Base-by-base conservation (phyloP, 2,797 vertebrate genomes). In the Enteromius treurensis region DNA sequence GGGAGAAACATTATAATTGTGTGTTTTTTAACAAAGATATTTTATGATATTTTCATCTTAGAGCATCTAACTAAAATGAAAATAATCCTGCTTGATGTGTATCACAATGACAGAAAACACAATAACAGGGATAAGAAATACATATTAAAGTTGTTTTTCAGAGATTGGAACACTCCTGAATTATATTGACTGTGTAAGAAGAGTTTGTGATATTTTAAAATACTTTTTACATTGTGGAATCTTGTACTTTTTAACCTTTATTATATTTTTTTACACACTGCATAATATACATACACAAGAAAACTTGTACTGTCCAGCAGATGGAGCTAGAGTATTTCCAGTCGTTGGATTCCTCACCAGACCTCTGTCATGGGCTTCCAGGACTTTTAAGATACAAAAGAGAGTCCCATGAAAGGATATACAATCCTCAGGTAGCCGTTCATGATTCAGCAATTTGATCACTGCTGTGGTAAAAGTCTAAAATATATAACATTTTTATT, bases 351-450 rank as follows among this genome's bases (percentile, higher is more conserved):
- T 64, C 81, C 26, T 67, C 75, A 4, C 68, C 82, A 75, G 58
- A 51, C 58, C 75, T 87, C 81, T 85, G 83, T 81, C 13, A 71
- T 7, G 84, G 87, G 80, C 82, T 88, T 42, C 93, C 90, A n/a
- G 92, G 93, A 79, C 75, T 93, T 77, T 88, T 94, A 87, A 91
- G 86, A 77, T 93, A 92, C 86, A 89, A 88, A 29, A 85, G 90
- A 15, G 93, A 94, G 88, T 91, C 90, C 58, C 87, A 89, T 21
- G 77, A 87, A 81, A 68, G 79, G 82, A 79, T 26, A 29, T n/a
- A 82, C 84, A 71, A 55, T 51, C 51, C 84, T 78, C 65, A 4
- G 91, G 93, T 93, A 87, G 37, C 62, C 5, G 65, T 21, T 40
- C 1, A 68, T 37, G 34, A 37, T 37, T 37, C 34, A 37, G 34